A percentile compares a stretch with the other conserved stretches of the same genome.
phyloP scores from a whole-genome alignment of 2,113 vertebrate genomes.

The Candoia aspera region DNA sequence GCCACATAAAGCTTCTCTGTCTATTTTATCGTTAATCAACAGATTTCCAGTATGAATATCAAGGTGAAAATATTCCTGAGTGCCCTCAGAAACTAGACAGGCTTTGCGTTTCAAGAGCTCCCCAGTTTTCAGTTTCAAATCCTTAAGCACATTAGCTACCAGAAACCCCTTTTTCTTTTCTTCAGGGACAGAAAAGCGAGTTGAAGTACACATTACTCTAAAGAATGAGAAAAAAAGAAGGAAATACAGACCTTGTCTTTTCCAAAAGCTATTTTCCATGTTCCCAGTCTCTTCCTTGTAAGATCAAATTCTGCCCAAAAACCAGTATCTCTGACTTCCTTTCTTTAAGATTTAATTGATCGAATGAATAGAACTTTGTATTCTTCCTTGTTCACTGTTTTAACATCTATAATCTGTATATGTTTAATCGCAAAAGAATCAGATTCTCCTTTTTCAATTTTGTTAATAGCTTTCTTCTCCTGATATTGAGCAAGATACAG shows the following conservation, averaged over 20 bases:
- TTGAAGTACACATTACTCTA: neutral
- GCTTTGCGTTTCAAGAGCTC: conserved; percentile 69
- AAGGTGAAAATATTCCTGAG: conserved; percentile 64
- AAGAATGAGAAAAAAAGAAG: neutral
- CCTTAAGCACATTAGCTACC: conserved; percentile 78
- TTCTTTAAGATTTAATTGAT: neutral
- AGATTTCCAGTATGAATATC: conserved; percentile 68
- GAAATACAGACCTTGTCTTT: conserved; percentile 11
- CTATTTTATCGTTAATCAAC: conserved; percentile 70
- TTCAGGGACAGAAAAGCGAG: conserved; percentile 75
- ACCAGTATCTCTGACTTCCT: neutral
- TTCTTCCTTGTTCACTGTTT: neutral
- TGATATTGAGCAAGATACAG: neutral
- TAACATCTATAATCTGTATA: no score
- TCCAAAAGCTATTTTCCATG: neutral
- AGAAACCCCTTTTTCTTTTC: conserved; percentile 77
- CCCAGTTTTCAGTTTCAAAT: conserved; percentile 70
- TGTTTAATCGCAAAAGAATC: neutral
- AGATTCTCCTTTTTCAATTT: neutral
- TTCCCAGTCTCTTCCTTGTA: neutral
- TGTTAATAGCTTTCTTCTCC: neutral
- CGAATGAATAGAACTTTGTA: no score
- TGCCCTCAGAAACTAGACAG: conserved; percentile 65
- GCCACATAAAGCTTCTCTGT: conserved; percentile 55
- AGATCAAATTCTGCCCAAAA: neutral